Percentiles rank a stretch among this genome's conserved stretches.
Evolutionary conservation across 53 echinoderm and acorn worm species (phyloP).

Genomic region (Antedon mediterranea): DNA sequence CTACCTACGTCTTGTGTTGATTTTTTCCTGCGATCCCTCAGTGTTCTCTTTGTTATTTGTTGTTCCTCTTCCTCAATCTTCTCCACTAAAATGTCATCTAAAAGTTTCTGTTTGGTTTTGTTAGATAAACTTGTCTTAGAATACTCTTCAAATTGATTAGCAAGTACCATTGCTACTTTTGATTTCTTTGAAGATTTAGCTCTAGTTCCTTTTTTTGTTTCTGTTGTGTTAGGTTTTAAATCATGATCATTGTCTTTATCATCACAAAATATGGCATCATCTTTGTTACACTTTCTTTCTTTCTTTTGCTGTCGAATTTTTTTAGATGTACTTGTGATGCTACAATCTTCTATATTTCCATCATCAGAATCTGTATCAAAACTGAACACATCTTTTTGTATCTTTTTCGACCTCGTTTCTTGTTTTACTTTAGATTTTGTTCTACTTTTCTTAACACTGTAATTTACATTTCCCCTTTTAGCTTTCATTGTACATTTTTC

Average conservation of each 20-base stretch:
- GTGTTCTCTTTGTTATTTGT: background rate
- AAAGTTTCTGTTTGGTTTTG: background rate
- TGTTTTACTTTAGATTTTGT: constrained; percentile 6
- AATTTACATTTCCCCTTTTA: constrained; percentile 39
- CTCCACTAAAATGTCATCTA: background rate
- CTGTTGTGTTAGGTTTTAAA: background rate
- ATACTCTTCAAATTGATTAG: too few relatives aligned
- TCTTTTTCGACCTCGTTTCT: background rate
- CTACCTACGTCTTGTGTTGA: background rate
- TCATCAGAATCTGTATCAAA: constrained; percentile 3
- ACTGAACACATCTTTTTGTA: constrained; percentile 10
- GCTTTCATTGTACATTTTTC: constrained; percentile 15
- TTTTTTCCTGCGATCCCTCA: constrained; percentile 6
- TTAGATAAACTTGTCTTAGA: background rate
- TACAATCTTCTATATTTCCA: background rate
- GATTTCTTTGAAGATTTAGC: background rate
- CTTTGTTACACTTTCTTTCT: constrained; percentile 5
- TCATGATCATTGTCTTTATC: background rate
- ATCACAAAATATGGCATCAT: constrained; percentile 6
- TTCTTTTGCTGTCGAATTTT: constrained; percentile 3
- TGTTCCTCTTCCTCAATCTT: background rate
- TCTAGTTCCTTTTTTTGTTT: constrained; percentile 9
- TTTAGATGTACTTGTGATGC: background rate
- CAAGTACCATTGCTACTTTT: background rate
- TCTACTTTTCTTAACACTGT: constrained; percentile 20